phyloP scores from a whole-genome alignment of 2,113 vertebrate species.

The Rhizomys pruinosus region DNA sequence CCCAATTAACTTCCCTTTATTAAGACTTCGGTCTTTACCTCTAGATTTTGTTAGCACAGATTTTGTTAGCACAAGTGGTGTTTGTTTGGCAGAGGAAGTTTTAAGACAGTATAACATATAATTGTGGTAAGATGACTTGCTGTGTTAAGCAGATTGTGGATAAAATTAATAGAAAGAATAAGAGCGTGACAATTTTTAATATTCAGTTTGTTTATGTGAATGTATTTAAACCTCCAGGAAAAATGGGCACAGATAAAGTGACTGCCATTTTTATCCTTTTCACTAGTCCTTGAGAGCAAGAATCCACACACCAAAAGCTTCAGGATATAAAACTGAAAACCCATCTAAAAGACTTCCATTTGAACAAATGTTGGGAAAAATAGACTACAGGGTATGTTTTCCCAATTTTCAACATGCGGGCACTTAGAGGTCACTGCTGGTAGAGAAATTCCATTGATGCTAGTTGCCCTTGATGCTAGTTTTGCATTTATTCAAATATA shows the following conservation, averaged over 20 bases:
- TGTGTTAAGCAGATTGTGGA: background rate
- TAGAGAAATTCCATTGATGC: too few relatives aligned
- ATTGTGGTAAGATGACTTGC: background rate
- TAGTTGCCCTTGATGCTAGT: background rate
- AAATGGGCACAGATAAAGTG: background rate
- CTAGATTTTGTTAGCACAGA: background rate
- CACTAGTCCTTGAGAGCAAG: background rate
- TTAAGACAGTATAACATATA: background rate
- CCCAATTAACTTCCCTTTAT: background rate
- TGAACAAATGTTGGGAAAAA: background rate
- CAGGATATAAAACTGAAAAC: background rate
- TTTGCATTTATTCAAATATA: background rate
- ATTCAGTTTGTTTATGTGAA: background rate
- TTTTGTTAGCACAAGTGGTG: background rate
- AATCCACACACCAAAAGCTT: background rate
- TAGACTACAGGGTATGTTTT: too few relatives aligned
- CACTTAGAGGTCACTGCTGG: background rate
- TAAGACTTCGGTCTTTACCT: background rate
- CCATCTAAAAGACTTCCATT: background rate
- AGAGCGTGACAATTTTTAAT: background rate
- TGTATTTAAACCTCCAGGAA: background rate
- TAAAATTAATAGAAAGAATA: background rate
- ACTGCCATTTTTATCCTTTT: background rate
- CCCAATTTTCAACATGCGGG: too few relatives aligned
- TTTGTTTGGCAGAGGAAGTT: background rate